phyloP scores from a whole-genome alignment of 2,888 invertebrate genomes.

The Hypercompe scribonia region DNA sequence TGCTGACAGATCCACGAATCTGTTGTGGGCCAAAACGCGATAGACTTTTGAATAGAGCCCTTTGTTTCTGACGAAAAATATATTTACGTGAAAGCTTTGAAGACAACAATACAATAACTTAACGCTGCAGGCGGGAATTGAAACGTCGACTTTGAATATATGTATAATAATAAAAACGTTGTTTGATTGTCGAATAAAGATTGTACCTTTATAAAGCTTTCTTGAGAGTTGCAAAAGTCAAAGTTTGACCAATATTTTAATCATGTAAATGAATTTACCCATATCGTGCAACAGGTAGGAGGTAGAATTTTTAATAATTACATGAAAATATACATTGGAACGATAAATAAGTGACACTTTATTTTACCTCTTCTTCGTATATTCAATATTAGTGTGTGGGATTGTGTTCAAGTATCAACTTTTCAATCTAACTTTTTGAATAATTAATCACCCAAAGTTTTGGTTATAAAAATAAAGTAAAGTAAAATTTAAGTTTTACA shows the following conservation, averaged over 20 bases:
- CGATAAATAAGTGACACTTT: too few relatives aligned
- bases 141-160: constrained; percentile 25
- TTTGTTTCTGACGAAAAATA: constrained; percentile 71
- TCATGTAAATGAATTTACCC: background rate
- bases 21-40: constrained; percentile 70
- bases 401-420: background rate
- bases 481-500: too few relatives aligned
- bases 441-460: background rate
- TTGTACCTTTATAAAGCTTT: constrained; percentile 13
- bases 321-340: too few relatives aligned
- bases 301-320: background rate
- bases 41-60: constrained; percentile 73
- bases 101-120: constrained; percentile 58
- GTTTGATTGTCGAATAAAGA: constrained; percentile 8
- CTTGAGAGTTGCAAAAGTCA: background rate
- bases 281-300: background rate
- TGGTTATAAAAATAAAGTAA: too few relatives aligned
- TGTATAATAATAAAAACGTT: constrained; percentile 20
- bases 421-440: background rate
- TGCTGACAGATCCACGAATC: constrained; percentile 76
- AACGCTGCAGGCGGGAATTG: constrained; percentile 42
- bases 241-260: background rate
- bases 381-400: too few relatives aligned
- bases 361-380: too few relatives aligned
- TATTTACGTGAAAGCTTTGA: constrained; percentile 59